Evolutionary conservation across 2,113 vertebrate genomes (phyloP), one percentile per base, ranked within the genome.

Genomic region (Macroglossus sobrinus): DNA sequence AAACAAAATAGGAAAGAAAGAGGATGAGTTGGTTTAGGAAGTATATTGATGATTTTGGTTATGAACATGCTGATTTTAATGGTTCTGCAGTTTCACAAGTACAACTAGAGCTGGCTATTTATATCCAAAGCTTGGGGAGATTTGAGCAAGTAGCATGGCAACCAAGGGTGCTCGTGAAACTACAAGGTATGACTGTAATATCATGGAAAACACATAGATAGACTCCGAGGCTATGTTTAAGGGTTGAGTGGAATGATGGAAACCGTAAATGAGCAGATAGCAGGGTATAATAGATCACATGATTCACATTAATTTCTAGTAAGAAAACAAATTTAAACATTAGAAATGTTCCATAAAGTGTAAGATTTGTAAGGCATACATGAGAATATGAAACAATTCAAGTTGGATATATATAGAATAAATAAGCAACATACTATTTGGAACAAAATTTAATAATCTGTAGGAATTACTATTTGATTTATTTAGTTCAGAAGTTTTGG

Each of bases 101-200:
- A 24, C 1, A 40, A 11, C 1, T 18, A 38, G 1, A 89, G 1
- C 1, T 26, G 19, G 0, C 12, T 19, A 28, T 45, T 26, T 8
- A 40, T 9, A 45, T 69, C 40, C 40, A 11, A 69, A 79, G 30
- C 18, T 47, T 35, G 33, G 28, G 28, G 59, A 50, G 15, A 78
- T n/a, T 38, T 35, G 28, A 13, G 30, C 30, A n/a, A 61, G 21
- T 8, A 0, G 14, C 2, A 14, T 19, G 35, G 19, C 9, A 35
- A 4, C 50, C 33, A 9, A 28, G 28, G 35, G 9, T 57, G 9
- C 33, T 33, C 0, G 3, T n/a, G 19, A 89, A 89, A 38, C 47
- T 22, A 19, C 10, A 10, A 40, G 19, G 24, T 45, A 14, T 59
- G n/a, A 92, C 8, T 35, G 19, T 43, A 8, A 28, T 43, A 7